Conservation (phyloP, 2,113 vertebrate species). For the Orientallactaga bullata region DNA sequence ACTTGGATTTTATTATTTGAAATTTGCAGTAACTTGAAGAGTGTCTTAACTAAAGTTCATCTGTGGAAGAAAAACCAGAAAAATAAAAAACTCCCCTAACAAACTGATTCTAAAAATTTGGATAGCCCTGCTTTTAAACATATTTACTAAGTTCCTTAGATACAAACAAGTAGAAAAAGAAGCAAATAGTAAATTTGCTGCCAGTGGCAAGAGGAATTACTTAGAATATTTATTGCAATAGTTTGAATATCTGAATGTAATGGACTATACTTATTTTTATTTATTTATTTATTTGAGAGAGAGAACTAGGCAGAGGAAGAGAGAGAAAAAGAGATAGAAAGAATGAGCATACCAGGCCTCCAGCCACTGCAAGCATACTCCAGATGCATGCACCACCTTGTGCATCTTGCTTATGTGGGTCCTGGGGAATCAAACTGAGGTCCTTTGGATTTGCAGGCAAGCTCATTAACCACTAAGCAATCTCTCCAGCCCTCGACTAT, state of each 20-base stretch:
- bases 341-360: no score
- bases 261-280: background rate
- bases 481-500: background rate
- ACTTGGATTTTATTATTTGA: constrained; percentile 68
- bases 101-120: constrained; percentile 44
- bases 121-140: constrained; percentile 26
- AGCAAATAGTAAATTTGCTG: background rate
- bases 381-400: no score
- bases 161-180: background rate
- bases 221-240: background rate
- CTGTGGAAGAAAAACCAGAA: background rate
- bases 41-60: constrained; percentile 46
- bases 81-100: background rate
- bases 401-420: no score
- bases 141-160: background rate
- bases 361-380: no score
- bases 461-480: no score
- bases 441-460: no score
- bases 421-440: no score
- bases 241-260: background rate
- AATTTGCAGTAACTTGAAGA: constrained; percentile 69
- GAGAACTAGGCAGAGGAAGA: no score
- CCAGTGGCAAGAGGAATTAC: background rate
- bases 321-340: no score
- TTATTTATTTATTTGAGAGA: no score